A percentile compares a stretch with the other conserved stretches of the same genome.
Evolutionary conservation across 2,797 vertebrate species (phyloP).

Genomic region (Hippopotamyrus pictus): DNA sequence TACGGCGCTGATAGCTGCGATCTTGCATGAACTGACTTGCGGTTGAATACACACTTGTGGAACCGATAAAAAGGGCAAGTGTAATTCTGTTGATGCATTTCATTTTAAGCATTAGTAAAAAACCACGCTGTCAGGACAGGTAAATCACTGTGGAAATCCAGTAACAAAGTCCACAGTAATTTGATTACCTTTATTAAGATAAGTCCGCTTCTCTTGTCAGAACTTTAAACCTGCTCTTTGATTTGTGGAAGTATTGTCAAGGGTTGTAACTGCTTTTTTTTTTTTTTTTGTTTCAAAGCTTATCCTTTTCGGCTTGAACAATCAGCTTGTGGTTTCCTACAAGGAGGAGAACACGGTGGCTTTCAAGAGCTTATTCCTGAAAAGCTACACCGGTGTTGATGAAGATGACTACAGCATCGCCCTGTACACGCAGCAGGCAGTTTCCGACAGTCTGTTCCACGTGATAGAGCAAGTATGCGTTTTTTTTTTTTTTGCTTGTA

Average conservation of each 20-base stretch:
- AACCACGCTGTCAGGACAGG: not conserved
- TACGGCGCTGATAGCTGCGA: not conserved
- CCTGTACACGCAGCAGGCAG: conserved; percentile 73
- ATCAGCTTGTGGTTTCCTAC: conserved; percentile 90
- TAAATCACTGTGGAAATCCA: not conserved
- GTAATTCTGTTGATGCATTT: not conserved
- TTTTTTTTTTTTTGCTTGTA: not conserved
- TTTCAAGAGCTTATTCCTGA: conserved; percentile 88
- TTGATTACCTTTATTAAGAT: not conserved
- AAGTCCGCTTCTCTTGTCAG: not conserved
- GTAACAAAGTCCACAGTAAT: not conserved
- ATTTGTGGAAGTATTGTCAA: not conserved
- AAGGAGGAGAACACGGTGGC: conserved; percentile 85
- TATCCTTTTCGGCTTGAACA: conserved; percentile 86
- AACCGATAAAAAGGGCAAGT: not conserved
- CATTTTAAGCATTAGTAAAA: not conserved
- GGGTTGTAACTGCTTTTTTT: not conserved
- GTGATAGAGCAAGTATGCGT: conserved; percentile 77
- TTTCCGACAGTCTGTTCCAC: conserved; percentile 76
- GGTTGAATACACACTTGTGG: not conserved
- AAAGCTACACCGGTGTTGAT: conserved; percentile 74
- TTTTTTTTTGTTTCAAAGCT: conserved; percentile 63
- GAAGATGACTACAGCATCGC: conserved; percentile 83
- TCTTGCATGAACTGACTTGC: not conserved
- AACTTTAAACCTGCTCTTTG: not conserved